Percentiles rank a stretch among this genome's conserved stretches.
Conservation (phyloP, 53 echinoderm and acorn worm species). For the Holothuria leucospilota region DNA sequence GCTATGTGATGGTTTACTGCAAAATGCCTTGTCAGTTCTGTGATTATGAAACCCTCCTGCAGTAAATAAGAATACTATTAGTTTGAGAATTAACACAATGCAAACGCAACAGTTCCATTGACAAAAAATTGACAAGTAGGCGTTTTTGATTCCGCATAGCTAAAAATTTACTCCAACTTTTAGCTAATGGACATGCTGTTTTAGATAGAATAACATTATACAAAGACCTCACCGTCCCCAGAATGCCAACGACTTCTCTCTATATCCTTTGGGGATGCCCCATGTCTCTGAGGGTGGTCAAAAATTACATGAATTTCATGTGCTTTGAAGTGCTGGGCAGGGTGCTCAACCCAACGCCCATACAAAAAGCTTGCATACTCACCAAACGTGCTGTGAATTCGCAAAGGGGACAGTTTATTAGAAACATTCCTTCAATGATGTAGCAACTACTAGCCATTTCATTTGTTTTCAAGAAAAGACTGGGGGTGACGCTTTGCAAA, state of each 20-base stretch:
- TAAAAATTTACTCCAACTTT: slow-evolving; percentile 49
- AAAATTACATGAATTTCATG: slow-evolving; percentile 60
- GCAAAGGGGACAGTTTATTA: slow-evolving; percentile 6
- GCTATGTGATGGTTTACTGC: no score
- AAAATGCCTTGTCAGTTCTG: neutral
- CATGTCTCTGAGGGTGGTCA: slow-evolving; percentile 61
- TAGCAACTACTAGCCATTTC: neutral
- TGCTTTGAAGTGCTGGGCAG: slow-evolving; percentile 1
- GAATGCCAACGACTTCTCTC: slow-evolving; percentile 33
- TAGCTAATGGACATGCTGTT: slow-evolving; percentile 7
- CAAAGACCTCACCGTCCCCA: neutral
- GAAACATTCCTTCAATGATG: slow-evolving; percentile 44
- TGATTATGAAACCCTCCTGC: neutral
- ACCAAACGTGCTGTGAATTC: slow-evolving; percentile 23
- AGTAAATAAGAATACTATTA: neutral
- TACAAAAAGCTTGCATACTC: slow-evolving; percentile 33
- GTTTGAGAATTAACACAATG: neutral
- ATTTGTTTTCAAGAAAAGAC: neutral
- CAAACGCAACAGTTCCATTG: neutral
- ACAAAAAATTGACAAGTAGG: slow-evolving; percentile 46
- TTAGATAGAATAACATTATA: neutral
- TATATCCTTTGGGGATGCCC: slow-evolving; percentile 55
- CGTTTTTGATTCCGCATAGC: slow-evolving; percentile 2
- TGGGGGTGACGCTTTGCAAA: slow-evolving; percentile 16
- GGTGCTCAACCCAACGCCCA: slow-evolving; percentile 3